Evolutionary conservation across 2,797 vertebrate genomes (phyloP).

Genomic region (Acanthurus leucopareius): DNA sequence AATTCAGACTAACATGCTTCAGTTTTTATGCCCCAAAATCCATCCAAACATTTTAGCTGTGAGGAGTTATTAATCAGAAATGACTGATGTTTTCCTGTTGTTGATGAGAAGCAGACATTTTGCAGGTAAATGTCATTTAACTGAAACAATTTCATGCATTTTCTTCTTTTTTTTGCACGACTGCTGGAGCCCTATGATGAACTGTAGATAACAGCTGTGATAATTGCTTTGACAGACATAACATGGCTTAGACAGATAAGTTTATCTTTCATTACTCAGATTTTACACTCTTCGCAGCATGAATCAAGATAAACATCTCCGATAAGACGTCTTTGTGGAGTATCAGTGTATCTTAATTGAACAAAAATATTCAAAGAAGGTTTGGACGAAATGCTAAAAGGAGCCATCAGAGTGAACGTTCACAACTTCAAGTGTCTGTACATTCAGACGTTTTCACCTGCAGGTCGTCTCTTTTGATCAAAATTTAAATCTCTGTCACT

Average conservation of each 20-base stretch:
- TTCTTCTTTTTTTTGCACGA: not conserved
- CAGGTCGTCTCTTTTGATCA: constrained; percentile 46
- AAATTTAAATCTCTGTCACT: constrained; percentile 64
- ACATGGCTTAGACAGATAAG: constrained; percentile 75
- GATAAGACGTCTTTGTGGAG: constrained; percentile 67
- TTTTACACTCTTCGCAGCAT: constrained; percentile 74
- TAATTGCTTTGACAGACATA: constrained; percentile 74
- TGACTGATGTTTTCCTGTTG: not conserved
- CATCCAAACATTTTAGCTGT: not conserved
- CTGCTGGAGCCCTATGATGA: constrained; percentile 51
- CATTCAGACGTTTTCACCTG: not conserved
- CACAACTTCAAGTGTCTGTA: constrained; percentile 19
- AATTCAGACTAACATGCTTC: not conserved
- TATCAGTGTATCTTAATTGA: constrained; percentile 34
- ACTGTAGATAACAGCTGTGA: constrained; percentile 69
- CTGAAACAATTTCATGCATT: not conserved
- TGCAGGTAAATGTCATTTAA: not conserved
- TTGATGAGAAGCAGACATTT: constrained; percentile 31
- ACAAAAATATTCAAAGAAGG: constrained; percentile 34
- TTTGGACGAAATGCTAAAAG: constrained; percentile 59
- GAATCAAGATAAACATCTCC: constrained; percentile 69
- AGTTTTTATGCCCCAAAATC: not conserved
- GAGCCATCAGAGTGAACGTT: not conserved
- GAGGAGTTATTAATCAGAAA: not conserved
- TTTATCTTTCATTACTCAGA: constrained; percentile 76